Percentiles rank a stretch among this genome's conserved stretches.
These are phyloP conservation scores for Mystacides longicornis DNA, from an alignment of 2,888 invertebrate species.

Conservation along the genomic window DNA sequence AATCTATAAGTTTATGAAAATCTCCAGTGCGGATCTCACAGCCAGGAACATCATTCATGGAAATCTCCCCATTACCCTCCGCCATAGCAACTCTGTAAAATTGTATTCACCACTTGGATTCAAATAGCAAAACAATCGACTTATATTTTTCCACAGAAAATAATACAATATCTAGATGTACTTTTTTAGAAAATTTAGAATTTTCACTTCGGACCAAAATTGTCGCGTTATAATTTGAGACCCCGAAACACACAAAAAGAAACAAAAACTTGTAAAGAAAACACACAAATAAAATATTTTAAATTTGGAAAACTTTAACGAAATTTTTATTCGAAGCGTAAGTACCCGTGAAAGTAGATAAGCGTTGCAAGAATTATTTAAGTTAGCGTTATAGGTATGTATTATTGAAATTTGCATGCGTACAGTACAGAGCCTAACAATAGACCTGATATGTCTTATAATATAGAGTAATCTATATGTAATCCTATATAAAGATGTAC, in stretches of 20 bases:
- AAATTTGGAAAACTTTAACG: neutral
- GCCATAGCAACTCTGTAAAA: conserved; percentile 59
- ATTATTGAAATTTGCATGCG: neutral
- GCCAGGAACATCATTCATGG: conserved; percentile 64
- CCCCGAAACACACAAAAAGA: neutral
- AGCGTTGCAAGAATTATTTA: neutral
- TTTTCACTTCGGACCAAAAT: neutral
- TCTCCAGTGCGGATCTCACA: conserved; percentile 77
- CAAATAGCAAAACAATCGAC: neutral
- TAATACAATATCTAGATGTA: neutral
- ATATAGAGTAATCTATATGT: neutral
- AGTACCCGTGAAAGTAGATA: neutral
- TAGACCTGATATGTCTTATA: conserved; percentile 27
- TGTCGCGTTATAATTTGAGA: neutral
- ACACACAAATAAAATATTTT: neutral
- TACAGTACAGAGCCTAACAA: conserved; percentile 35
- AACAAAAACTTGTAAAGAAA: neutral
- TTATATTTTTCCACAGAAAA: neutral
- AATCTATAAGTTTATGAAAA: conserved; percentile 89
- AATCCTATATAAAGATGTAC: conserved; percentile 24
- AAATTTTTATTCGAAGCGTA: neutral
- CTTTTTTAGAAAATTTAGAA: neutral
- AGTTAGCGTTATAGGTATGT: neutral
- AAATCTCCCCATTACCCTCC: conserved; percentile 80
- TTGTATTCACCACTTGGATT: conserved; percentile 12